Evolutionary conservation across 2,797 vertebrate species (phyloP), one percentile per base, ranked within the genome.

Genomic region (Gastrophryne carolinensis): DNA sequence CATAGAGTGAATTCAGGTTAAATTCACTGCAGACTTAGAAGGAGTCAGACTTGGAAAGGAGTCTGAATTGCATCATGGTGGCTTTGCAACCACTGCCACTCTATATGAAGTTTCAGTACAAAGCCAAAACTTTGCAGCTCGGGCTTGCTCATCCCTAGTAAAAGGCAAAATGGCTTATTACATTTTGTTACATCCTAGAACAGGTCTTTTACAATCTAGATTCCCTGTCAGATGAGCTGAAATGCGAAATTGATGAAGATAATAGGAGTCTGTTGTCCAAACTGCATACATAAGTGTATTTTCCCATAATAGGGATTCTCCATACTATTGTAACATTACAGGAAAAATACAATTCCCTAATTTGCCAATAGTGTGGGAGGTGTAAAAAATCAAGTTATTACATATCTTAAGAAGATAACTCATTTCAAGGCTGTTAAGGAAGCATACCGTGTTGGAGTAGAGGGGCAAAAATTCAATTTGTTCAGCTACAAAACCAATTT

Each of bases 401-500:
- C 75, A 72, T 78, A 72, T 72, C 75, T 72, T 78, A 78, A 78
- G 44, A 78, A 65, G 68, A 78, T 78, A 78, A 78, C 75, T 78
- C 75, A 78, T 78, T 78, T 78, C 75, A 78, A 72, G 75, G 68
- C 75, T 78, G 75, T 78, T 78, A 72, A 58, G 62, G 61, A 78
- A 72, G 68, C 75, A 78, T 78, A 57, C 75, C 75, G 75, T 78
- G 75, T 78, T 66, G 67, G 61, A 60, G 75, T 60, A 78, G 37
- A 72, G 68, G 68, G 75, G 68, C 66, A 62, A 78, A n/a, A 78
- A 78, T 78, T 78, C 75, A 78, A 78, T 78, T 78, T 78, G 75
- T 78, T 78, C 75, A 78, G 75, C 75, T 78, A 78, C 75, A 78
- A 78, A 78, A 78, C 75, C 75, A 78, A 78, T 78, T 78, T 78